Percentiles rank a stretch among this genome's conserved stretches.
Evolutionary conservation across 2,113 vertebrate species (phyloP).

Genomic region (Rhea pennata): DNA sequence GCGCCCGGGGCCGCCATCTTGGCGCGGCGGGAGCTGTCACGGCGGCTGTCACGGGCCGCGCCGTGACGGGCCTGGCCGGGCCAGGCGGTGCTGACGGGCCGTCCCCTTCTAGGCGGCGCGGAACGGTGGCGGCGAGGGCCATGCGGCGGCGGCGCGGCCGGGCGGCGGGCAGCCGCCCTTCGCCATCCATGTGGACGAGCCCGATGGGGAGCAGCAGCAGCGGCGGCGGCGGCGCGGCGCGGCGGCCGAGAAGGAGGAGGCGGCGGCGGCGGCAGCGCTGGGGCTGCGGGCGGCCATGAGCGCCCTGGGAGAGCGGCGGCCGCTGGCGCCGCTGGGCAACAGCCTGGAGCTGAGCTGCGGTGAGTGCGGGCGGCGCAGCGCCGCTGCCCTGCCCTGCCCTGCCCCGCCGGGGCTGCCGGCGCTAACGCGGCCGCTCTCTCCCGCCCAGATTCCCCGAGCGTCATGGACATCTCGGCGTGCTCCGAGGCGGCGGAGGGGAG

Average conservation of each 20-base stretch:
- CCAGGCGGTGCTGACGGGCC: background rate
- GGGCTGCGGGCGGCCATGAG: slow-evolving; percentile 75
- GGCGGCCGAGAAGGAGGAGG: background rate
- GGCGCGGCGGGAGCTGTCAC: slow-evolving; percentile 15
- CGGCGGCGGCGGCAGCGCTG: slow-evolving; percentile 58
- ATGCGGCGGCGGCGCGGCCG: slow-evolving; percentile 66
- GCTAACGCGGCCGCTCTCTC: background rate
- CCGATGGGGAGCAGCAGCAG: slow-evolving; percentile 77
- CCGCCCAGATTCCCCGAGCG: slow-evolving; percentile 87
- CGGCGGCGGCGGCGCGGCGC: slow-evolving; percentile 74
- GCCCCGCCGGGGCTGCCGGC: background rate
- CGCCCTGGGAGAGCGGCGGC: slow-evolving; percentile 79
- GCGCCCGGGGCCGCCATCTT: background rate
- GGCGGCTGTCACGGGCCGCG: background rate
- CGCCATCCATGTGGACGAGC: slow-evolving; percentile 88
- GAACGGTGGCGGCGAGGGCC: slow-evolving; percentile 77
- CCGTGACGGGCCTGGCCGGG: too few species aligned
- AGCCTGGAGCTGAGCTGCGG: slow-evolving; percentile 89
- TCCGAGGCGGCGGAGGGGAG: slow-evolving; percentile 84
- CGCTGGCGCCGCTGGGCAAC: slow-evolving; percentile 83
- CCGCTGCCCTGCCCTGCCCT: background rate
- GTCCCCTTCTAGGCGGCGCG: background rate
- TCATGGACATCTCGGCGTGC: slow-evolving; percentile 90
- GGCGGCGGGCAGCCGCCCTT: slow-evolving; percentile 73
- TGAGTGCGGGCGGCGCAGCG: slow-evolving; percentile 36